phyloP scores from a whole-genome alignment of 1,140 invertebrate species.

The Apocrypta bakeri region DNA sequence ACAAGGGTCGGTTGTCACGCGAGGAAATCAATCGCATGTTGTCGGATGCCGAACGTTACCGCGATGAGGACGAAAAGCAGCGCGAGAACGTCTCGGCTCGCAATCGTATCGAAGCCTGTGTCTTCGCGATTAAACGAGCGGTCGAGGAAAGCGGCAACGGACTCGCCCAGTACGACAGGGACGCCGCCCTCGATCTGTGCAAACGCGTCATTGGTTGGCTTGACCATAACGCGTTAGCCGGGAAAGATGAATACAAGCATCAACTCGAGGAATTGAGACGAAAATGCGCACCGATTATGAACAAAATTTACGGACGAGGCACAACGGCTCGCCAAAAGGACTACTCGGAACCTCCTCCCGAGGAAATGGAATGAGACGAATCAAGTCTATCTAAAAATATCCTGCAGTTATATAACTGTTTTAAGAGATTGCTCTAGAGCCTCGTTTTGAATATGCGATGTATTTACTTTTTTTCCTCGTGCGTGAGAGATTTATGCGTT shows the following conservation, averaged over 20 bases:
- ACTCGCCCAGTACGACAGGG: slow-evolving; percentile 63
- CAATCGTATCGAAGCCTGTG: slow-evolving; percentile 83
- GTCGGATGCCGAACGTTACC: slow-evolving; percentile 83
- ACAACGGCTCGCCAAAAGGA: slow-evolving; percentile 60
- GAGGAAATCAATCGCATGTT: slow-evolving; percentile 96
- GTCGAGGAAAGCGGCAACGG: slow-evolving; percentile 65
- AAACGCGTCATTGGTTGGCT: slow-evolving; percentile 75
- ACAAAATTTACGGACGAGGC: slow-evolving; percentile 81
- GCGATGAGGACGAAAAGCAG: slow-evolving; percentile 76
- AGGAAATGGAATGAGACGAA: slow-evolving; percentile 77
- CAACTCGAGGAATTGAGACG: slow-evolving; percentile 83
- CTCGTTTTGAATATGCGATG: too few relatives aligned
- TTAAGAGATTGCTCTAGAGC: too few relatives aligned
- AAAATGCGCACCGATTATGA: slow-evolving; percentile 84
- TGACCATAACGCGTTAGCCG: slow-evolving; percentile 81
- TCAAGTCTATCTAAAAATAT: too few relatives aligned
- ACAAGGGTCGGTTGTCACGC: slow-evolving; percentile 92
- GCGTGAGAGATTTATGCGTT: too few relatives aligned
- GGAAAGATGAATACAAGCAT: slow-evolving; percentile 85
- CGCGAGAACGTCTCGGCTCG: slow-evolving; percentile 77
- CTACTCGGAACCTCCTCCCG: slow-evolving; percentile 76
- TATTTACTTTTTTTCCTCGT: too few relatives aligned
- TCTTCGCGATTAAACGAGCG: slow-evolving; percentile 80
- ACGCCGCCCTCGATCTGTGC: slow-evolving; percentile 67
- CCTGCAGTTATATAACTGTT: too few relatives aligned